phyloP scores from a whole-genome alignment of 2,797 vertebrate species.

The Tarsius wallacei region DNA sequence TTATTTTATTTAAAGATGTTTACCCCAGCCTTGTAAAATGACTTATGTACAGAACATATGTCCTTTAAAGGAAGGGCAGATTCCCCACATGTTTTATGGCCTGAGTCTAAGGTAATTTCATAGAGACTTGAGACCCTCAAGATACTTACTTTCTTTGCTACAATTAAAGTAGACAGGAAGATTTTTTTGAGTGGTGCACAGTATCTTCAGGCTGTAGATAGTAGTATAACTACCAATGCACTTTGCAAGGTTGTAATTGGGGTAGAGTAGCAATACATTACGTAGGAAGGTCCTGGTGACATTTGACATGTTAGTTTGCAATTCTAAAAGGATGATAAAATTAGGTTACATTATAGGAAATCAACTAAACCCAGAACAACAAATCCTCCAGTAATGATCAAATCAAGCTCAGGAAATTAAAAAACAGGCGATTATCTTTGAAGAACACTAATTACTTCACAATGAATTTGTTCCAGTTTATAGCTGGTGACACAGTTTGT shows the following conservation, averaged over 20 bases:
- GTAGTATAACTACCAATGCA: slow-evolving; percentile 58
- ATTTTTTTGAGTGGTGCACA: not conserved
- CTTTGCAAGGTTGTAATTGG: slow-evolving; percentile 79
- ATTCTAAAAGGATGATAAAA: slow-evolving; percentile 55
- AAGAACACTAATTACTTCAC: not conserved
- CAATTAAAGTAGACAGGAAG: not conserved
- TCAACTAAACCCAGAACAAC: not conserved
- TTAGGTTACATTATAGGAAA: slow-evolving; percentile 2
- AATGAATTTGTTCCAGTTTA: not conserved
- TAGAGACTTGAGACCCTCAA: not conserved
- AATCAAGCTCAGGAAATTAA: slow-evolving; percentile 3
- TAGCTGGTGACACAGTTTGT: not conserved
- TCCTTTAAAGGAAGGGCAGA: not conserved
- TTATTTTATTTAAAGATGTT: not conserved
- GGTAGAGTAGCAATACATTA: slow-evolving; percentile 40
- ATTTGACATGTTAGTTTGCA: not conserved
- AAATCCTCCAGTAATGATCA: not conserved
- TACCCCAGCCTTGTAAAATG: not conserved
- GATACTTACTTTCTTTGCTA: slow-evolving; percentile 65
- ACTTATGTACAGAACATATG: not conserved
- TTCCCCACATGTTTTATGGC: not conserved
- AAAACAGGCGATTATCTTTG: not conserved
- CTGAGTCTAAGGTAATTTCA: not conserved
- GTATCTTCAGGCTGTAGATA: not conserved
- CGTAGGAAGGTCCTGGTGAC: slow-evolving; percentile 22